Evolutionary conservation across 2,888 invertebrate species (phyloP).

Genomic region (Aelia acuminata): DNA sequence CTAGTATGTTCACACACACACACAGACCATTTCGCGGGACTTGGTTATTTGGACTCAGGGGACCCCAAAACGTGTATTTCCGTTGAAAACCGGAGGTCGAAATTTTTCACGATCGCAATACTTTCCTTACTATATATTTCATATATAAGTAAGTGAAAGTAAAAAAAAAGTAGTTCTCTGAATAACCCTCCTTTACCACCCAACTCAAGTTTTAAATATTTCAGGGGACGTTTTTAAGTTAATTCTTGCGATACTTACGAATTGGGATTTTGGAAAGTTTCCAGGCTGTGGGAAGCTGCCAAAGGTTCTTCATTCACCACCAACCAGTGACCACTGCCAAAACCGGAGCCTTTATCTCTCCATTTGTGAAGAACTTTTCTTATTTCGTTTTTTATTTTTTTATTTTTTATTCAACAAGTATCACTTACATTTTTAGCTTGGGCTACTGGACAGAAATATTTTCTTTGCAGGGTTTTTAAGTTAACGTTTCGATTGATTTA

Average conservation of each 20-base stretch:
- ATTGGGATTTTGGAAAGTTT: background rate
- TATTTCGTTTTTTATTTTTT: background rate
- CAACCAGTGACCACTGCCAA: background rate
- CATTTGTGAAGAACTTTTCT: background rate
- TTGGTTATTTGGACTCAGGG: too few species aligned
- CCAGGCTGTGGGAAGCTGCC: background rate
- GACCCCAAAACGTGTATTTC: too few species aligned
- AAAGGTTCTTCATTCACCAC: slow-evolving; percentile 19
- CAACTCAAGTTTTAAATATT: background rate
- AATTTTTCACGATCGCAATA: too few species aligned
- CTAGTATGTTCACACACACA: too few species aligned
- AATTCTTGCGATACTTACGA: slow-evolving; percentile 4
- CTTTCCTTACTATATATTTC: too few species aligned
- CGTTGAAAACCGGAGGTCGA: too few species aligned
- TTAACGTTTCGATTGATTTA: background rate
- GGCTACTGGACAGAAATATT: background rate
- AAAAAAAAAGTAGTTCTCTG: too few species aligned
- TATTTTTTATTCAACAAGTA: slow-evolving; percentile 17
- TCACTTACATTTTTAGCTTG: background rate
- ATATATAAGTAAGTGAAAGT: too few species aligned
- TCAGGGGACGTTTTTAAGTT: background rate
- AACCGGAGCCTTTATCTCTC: background rate
- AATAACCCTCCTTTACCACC: background rate
- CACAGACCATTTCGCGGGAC: too few species aligned
- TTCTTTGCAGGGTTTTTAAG: background rate